phyloP scores from a whole-genome alignment of 2,888 invertebrate species.

The Dolichopus griseipennis region DNA sequence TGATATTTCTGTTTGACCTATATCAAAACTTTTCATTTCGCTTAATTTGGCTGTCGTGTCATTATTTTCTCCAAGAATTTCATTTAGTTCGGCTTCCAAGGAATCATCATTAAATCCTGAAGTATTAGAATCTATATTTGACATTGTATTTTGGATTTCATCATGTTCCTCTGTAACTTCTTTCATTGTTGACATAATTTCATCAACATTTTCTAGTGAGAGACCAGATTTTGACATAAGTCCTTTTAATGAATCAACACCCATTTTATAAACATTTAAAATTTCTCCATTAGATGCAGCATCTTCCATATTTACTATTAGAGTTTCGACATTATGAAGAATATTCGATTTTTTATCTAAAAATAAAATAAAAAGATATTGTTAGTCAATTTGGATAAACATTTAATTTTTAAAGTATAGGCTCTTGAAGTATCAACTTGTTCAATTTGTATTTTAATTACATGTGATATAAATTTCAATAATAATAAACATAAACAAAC shows the following conservation, averaged over 20 bases:
- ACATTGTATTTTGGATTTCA: slow-evolving; percentile 49
- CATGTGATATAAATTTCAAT: neutral
- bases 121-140: slow-evolving; percentile 20
- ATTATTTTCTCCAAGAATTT: neutral
- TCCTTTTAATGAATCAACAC: slow-evolving; percentile 57
- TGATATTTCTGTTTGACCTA: neutral
- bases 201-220: slow-evolving; percentile 59
- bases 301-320: slow-evolving; percentile 52
- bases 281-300: slow-evolving; percentile 50
- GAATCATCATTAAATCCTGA: neutral
- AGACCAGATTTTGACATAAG: slow-evolving; percentile 55
- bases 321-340: slow-evolving; percentile 51
- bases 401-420: no score
- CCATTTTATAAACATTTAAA: slow-evolving; percentile 55
- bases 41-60: neutral
- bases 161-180: slow-evolving; percentile 51
- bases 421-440: neutral
- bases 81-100: neutral
- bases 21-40: neutral
- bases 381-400: no score
- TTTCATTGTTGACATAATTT: slow-evolving; percentile 63
- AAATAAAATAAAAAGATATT: neutral
- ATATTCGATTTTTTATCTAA: slow-evolving; percentile 27
- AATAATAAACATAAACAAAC: neutral
- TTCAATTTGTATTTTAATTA: neutral